phyloP scores from a whole-genome alignment of 2,113 vertebrate genomes.

The Suncus etruscus region DNA sequence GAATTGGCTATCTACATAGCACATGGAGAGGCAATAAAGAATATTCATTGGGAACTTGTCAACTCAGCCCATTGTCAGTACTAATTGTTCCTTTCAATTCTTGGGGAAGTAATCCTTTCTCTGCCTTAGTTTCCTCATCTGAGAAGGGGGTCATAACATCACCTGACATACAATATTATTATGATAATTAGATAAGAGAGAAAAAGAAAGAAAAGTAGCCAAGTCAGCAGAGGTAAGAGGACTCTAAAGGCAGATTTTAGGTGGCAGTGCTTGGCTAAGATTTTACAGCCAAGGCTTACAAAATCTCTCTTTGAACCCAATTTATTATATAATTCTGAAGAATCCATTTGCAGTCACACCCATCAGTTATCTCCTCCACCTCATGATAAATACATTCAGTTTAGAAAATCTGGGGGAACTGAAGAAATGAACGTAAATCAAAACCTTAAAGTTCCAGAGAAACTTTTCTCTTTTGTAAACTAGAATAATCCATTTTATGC shows the following conservation, averaged over 20 bases:
- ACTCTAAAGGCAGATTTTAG: background rate
- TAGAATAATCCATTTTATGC: slow-evolving; percentile 8
- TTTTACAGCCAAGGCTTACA: background rate
- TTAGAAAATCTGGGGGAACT: background rate
- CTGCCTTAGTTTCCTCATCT: background rate
- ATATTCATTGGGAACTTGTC: background rate
- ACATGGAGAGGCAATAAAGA: background rate
- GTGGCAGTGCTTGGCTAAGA: background rate
- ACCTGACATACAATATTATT: background rate
- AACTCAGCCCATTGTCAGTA: background rate
- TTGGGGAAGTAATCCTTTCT: background rate
- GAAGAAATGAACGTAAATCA: slow-evolving; percentile 47
- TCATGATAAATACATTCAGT: too few relatives aligned
- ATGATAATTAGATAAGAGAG: background rate
- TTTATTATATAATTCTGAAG: background rate
- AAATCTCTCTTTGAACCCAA: background rate
- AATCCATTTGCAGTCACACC: background rate
- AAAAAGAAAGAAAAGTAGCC: background rate
- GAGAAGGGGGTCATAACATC: background rate
- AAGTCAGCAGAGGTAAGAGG: background rate
- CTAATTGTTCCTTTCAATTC: background rate
- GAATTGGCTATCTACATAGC: background rate
- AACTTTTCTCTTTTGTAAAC: background rate
- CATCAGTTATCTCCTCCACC: background rate
- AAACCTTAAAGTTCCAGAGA: slow-evolving; percentile 47